Evolutionary conservation across 2,113 vertebrate species (phyloP).

Genomic region (Perognathus longimembris): DNA sequence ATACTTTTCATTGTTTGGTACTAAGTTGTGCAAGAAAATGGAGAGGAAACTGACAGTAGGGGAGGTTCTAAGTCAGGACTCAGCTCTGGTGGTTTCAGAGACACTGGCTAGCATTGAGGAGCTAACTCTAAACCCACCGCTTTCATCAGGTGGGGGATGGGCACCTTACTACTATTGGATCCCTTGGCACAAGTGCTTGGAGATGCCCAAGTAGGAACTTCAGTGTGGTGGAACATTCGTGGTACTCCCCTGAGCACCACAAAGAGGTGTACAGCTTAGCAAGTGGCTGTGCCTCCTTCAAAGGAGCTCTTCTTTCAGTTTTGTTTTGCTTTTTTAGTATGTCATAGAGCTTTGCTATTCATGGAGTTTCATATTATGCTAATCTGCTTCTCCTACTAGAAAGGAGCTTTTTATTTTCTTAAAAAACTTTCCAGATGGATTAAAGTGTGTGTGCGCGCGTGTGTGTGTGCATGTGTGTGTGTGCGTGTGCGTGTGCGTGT

Average conservation of each 20-base stretch:
- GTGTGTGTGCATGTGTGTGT: too few relatives aligned
- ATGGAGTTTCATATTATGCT: conserved; percentile 54
- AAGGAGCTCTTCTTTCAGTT: conserved; percentile 54
- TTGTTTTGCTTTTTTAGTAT: conserved; percentile 56
- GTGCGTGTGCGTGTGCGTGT: too few relatives aligned
- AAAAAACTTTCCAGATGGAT: conserved; percentile 62
- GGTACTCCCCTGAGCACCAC: background rate
- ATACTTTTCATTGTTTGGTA: conserved; percentile 58
- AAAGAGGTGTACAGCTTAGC: background rate
- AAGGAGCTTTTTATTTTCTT: conserved; percentile 65
- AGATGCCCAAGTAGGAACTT: background rate
- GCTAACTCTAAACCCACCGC: background rate
- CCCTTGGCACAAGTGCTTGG: background rate
- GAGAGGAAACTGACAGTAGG: conserved; percentile 48
- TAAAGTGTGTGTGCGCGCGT: background rate
- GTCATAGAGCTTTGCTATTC: conserved; percentile 44
- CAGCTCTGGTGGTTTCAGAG: background rate
- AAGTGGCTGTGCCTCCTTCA: background rate
- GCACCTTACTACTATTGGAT: background rate
- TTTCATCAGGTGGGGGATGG: background rate
- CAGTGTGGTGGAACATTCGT: background rate
- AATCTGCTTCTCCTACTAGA: conserved; percentile 23
- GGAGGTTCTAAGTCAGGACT: background rate
- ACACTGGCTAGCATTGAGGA: background rate
- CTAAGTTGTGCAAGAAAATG: conserved; percentile 67